These are phyloP conservation scores for Aphidius gifuensis DNA, from an alignment of 1,140 invertebrate species.

Conservation along the genomic window DNA sequence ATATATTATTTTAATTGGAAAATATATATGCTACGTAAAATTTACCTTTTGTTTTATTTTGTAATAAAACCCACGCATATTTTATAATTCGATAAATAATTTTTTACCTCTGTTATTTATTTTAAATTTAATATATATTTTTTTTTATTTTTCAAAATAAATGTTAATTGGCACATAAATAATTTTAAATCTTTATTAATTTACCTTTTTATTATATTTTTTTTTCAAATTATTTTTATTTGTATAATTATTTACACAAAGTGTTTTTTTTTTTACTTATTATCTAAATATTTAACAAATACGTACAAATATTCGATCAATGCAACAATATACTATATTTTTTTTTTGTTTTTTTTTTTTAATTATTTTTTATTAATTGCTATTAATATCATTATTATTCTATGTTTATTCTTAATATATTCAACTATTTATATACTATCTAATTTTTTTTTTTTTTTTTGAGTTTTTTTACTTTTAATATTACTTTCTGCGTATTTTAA, in stretches of 20 bases:
- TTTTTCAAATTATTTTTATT: background rate
- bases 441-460: slow-evolving; percentile 23
- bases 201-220: too few species aligned
- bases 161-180: too few species aligned
- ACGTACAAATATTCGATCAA: slow-evolving; percentile 34
- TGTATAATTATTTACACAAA: slow-evolving; percentile 18
- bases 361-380: slow-evolving; percentile 6
- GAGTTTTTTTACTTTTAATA: slow-evolving; percentile 25
- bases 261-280: slow-evolving; percentile 19
- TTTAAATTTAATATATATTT: too few species aligned
- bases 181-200: too few species aligned
- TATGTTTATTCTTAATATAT: slow-evolving; percentile 17
- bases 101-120: too few species aligned
- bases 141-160: too few species aligned
- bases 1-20: too few species aligned
- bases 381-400: slow-evolving; percentile 14
- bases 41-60: too few species aligned
- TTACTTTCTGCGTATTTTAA: slow-evolving; percentile 35
- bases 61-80: too few species aligned
- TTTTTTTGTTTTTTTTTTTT: slow-evolving; percentile 27
- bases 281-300: slow-evolving; percentile 28
- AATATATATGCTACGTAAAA: too few species aligned
- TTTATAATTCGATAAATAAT: too few species aligned
- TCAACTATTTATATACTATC: slow-evolving; percentile 11
- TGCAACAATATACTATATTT: slow-evolving; percentile 31